phyloP scores from a whole-genome alignment of 2,113 vertebrate species.

The Onychorhynchus coronatus region DNA sequence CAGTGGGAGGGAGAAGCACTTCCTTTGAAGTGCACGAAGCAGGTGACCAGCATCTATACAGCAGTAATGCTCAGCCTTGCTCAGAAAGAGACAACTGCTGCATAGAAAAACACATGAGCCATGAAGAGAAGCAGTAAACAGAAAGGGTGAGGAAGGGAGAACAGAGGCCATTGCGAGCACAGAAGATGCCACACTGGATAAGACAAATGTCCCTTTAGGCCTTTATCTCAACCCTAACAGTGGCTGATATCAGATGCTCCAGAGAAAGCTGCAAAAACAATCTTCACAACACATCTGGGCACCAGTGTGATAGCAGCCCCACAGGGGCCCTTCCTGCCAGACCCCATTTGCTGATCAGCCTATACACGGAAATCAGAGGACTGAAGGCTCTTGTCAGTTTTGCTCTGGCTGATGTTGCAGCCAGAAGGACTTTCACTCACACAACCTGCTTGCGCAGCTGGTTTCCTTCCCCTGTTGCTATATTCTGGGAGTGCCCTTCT shows the following conservation, averaged over 20 bases:
- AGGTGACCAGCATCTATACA: neutral
- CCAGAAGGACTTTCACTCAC: neutral
- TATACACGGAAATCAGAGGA: neutral
- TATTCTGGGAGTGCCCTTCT: neutral
- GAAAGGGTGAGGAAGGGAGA: neutral
- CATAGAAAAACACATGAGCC: neutral
- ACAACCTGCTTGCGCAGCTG: neutral
- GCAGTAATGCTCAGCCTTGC: neutral
- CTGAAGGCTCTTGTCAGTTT: neutral
- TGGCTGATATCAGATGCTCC: conserved; percentile 18
- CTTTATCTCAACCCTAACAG: neutral
- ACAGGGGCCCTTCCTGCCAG: neutral
- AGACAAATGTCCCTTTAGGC: neutral
- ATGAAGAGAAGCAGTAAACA: neutral
- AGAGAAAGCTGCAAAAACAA: neutral
- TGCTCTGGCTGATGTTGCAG: neutral
- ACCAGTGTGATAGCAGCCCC: neutral
- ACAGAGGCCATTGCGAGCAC: neutral
- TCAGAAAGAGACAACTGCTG: neutral
- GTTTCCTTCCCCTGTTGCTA: neutral
- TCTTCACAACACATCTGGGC: neutral
- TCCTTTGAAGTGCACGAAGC: neutral
- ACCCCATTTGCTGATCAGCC: neutral
- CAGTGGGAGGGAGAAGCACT: fast-evolving
- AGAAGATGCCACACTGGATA: neutral